These are phyloP conservation scores for Stegodyphus mimosarum DNA, from an alignment of 1,140 invertebrate species.

Conservation along the genomic window DNA sequence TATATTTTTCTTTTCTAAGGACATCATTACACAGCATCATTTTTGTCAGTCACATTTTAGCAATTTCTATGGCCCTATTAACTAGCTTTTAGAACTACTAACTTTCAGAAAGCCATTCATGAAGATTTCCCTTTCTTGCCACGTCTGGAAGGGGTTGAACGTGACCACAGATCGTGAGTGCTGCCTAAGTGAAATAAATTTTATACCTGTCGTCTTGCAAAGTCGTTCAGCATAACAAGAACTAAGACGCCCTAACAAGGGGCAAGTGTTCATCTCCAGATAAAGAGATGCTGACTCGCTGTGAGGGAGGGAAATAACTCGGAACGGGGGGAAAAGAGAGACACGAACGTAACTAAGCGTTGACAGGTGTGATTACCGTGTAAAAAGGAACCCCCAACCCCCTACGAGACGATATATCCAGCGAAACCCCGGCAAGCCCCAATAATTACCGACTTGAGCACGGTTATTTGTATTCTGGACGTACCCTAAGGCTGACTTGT, in stretches of 20 bases:
- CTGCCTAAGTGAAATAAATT: too few species aligned
- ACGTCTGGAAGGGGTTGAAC: too few species aligned
- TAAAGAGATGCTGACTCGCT: not conserved
- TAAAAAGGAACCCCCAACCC: conserved; percentile 35
- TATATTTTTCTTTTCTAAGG: too few species aligned
- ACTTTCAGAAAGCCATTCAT: too few species aligned
- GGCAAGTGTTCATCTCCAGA: not conserved
- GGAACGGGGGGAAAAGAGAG: not conserved
- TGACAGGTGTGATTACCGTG: conserved; percentile 60
- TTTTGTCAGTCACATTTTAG: too few species aligned
- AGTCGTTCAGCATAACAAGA: not conserved
- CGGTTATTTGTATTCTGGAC: conserved; percentile 49
- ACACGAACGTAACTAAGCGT: conserved; percentile 44
- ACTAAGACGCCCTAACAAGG: not conserved
- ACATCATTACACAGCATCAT: too few species aligned
- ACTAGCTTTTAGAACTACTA: too few species aligned
- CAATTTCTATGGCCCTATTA: too few species aligned
- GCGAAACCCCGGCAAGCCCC: conserved; percentile 28
- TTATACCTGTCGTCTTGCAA: too few species aligned
- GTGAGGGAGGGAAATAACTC: not conserved
- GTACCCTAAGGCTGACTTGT: conserved; percentile 21
- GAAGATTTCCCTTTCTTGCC: too few species aligned
- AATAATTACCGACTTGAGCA: conserved; percentile 53
- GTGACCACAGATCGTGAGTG: too few species aligned
- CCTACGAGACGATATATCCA: conserved; percentile 6